phyloP scores from a whole-genome alignment of 2,113 vertebrate genomes.

The Macrotis lagotis region DNA sequence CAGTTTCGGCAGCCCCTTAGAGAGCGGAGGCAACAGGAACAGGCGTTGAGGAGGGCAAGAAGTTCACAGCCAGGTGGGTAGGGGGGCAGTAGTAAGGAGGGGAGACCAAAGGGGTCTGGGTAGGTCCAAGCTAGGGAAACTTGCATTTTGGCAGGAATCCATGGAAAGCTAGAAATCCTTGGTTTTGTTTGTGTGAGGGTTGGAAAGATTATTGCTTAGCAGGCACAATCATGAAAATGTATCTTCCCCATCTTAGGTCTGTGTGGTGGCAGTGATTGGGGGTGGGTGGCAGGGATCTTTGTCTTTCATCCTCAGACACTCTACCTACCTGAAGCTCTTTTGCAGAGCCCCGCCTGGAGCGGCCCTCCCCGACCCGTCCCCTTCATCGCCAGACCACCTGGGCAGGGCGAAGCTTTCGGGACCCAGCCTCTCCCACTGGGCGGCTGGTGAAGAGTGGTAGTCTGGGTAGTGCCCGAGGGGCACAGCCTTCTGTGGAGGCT shows the following conservation, averaged over 20 bases:
- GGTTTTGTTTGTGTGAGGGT: not conserved
- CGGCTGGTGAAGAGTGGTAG: constrained; percentile 91
- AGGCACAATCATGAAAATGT: not conserved
- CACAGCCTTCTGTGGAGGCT: constrained; percentile 65
- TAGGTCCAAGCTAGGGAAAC: not conserved
- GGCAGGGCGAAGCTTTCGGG: constrained; percentile 89
- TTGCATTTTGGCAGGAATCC: not conserved
- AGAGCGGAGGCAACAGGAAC: constrained; percentile 70
- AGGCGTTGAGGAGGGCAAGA: not conserved
- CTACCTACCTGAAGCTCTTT: not conserved
- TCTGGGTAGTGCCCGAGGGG: constrained; percentile 85
- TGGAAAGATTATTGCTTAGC: not conserved
- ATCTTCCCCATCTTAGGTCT: not conserved
- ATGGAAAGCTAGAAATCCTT: not conserved
- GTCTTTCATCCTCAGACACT: not conserved
- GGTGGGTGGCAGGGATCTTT: not conserved
- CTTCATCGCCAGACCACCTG: constrained; percentile 93
- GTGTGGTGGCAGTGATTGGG: not conserved
- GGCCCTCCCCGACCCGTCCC: constrained; percentile 67
- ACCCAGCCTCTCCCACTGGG: constrained; percentile 82
- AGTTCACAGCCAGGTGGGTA: constrained; percentile 64
- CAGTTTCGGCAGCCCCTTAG: constrained; percentile 92
- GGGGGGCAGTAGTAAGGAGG: not conserved
- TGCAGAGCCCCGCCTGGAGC: constrained; percentile 51
- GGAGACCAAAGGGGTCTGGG: not conserved